phyloP scores from a whole-genome alignment of 2,113 vertebrate genomes.

The Poecile atricapillus region DNA sequence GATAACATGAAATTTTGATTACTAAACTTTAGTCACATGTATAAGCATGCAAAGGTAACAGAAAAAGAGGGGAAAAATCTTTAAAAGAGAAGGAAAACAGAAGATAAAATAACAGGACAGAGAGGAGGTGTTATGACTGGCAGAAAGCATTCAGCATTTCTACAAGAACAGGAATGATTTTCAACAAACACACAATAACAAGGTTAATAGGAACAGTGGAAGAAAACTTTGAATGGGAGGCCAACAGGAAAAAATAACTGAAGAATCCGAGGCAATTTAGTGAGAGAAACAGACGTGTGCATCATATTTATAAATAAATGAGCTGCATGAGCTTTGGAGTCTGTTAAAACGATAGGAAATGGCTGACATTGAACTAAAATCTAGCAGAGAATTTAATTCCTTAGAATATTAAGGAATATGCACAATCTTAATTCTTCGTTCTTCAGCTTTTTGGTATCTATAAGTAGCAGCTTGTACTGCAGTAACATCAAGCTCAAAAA shows the following conservation, averaged over 20 bases:
- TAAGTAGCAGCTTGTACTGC: background rate
- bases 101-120: background rate
- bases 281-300: background rate
- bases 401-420: background rate
- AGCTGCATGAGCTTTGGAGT: background rate
- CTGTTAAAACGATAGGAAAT: background rate
- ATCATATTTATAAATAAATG: background rate
- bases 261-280: background rate
- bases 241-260: background rate
- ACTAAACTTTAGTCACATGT: background rate
- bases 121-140: background rate
- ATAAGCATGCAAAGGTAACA: background rate
- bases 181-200: background rate
- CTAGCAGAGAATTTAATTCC: background rate
- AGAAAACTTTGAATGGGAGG: background rate
- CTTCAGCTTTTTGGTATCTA: background rate
- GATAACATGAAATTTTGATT: background rate
- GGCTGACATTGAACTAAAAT: background rate
- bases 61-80: background rate
- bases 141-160: background rate
- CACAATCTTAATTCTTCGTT: background rate
- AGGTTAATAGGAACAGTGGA: background rate
- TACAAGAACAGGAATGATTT: background rate
- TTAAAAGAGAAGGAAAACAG: background rate
- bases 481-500: background rate